phyloP scores from a whole-genome alignment of 2,888 invertebrate genomes.

The Hypercompe scribonia region DNA sequence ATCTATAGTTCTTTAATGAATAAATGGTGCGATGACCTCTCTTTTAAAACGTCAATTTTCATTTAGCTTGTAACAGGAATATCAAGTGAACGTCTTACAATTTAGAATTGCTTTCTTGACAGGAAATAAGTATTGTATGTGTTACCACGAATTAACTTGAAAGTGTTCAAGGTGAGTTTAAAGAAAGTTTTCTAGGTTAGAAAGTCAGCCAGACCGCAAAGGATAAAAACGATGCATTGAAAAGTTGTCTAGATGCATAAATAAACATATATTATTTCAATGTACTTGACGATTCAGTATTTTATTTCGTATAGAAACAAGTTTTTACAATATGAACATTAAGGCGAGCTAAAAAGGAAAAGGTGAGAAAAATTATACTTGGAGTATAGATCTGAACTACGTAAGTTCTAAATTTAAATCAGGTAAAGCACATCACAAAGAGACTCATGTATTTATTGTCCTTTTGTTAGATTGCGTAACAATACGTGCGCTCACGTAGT shows the following conservation, averaged over 20 bases:
- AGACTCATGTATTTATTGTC: constrained; percentile 43
- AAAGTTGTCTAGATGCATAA: neutral
- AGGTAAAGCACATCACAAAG: constrained; percentile 13
- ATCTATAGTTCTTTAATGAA: neutral
- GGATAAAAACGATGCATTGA: constrained; percentile 1
- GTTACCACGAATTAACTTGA: neutral
- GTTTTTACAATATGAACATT: neutral
- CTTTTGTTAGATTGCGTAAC: constrained; percentile 51
- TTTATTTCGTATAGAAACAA: neutral
- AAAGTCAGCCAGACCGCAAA: neutral
- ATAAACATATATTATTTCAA: neutral
- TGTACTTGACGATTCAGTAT: neutral
- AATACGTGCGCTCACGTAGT: constrained; percentile 21
- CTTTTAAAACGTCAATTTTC: neutral
- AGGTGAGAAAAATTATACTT: neutral
- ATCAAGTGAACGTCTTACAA: neutral
- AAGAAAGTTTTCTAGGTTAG: neutral
- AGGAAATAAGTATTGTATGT: neutral
- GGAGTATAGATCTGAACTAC: neutral
- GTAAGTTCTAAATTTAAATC: neutral
- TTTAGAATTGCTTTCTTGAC: neutral
- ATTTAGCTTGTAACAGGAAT: neutral
- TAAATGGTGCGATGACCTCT: too few relatives aligned
- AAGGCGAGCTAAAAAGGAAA: neutral
- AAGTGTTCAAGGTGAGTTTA: neutral